Base-by-base conservation (phyloP, 2,797 vertebrate species). In the Acrocephalus scirpaceus region DNA sequence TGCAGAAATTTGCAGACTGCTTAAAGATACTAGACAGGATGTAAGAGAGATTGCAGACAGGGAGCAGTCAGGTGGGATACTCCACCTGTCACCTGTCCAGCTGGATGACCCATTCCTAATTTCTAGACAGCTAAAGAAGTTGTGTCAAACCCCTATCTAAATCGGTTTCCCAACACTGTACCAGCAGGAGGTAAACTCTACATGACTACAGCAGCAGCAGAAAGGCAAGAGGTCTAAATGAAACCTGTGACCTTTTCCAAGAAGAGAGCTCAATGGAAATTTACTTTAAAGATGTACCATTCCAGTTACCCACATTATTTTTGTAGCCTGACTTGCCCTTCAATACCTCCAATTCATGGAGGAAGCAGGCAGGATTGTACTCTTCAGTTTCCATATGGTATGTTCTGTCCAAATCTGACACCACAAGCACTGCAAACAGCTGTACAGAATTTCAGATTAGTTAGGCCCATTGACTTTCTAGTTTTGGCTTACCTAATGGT, bases 11-110 rank as follows among this genome's bases (percentile, higher is more conserved):
- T 81, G 13, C 27, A 53, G 18, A 22, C 4, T 51, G 11, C 13
- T 66, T 47, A 47, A 79, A 76, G 12, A 19, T n/a, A 29, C 20
- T 32, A 10, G 18, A 38, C 17, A 71, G 13, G 10, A 45, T 60
- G 25, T 26, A 60, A 40, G 21, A 84, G 26, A 72, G 11, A 47
- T 12, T 66, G 21, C 20, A 69, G 53, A 79, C 2, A 29, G 11
- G 4, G 5, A 1, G 2, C 34, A 16, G 4, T 50, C 32, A 72
- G 34, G 30, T 1, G 2, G 17, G 6, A 36, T 56, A 45, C 5
- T 54, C 16, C 10, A 66, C 18, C 18, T 62, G 13, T n/a, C 4
- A 18, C 6, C 45, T 38, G 36, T 4, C 51, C 26, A 65, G 7
- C 5, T 81, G 34, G 23, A 34, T 1, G 4, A 66, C 27, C 7